These are phyloP conservation scores for Erannis defoliaria DNA, from an alignment of 2,888 invertebrate species.

Conservation along the genomic window DNA sequence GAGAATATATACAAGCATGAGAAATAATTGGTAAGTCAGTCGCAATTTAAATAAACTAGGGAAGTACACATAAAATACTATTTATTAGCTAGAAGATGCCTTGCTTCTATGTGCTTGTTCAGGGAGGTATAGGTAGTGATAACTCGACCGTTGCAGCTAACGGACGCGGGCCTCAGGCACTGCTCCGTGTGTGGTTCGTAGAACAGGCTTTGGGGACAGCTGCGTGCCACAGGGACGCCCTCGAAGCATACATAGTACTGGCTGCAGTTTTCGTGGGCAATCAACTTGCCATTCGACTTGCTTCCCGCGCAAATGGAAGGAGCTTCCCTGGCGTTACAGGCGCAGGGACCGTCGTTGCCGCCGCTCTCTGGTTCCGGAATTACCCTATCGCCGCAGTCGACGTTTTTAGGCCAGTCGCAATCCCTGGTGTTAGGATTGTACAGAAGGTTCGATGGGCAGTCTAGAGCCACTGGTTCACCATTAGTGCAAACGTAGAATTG, in stretches of 20 bases:
- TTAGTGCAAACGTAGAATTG: slow-evolving; percentile 85
- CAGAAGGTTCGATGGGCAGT: slow-evolving; percentile 81
- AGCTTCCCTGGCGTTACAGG: slow-evolving; percentile 46
- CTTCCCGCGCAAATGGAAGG: slow-evolving; percentile 46
- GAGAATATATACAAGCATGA: slow-evolving; percentile 24
- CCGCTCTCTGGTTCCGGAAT: slow-evolving; percentile 27
- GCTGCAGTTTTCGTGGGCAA: slow-evolving; percentile 61
- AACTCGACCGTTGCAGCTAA: slow-evolving; percentile 56
- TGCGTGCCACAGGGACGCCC: slow-evolving; percentile 49
- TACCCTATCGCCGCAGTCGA: slow-evolving; percentile 43
- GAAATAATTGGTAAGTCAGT: slow-evolving; percentile 21
- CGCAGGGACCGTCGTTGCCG: slow-evolving; percentile 35
- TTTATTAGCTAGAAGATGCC: slow-evolving; percentile 27
- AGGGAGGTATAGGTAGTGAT: slow-evolving; percentile 36
- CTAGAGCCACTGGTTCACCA: slow-evolving; percentile 81
- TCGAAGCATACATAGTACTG: slow-evolving; percentile 59
- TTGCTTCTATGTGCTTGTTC: slow-evolving; percentile 51
- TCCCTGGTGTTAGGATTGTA: slow-evolving; percentile 77
- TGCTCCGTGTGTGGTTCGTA: slow-evolving; percentile 51
- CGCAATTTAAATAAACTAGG: slow-evolving; percentile 24
- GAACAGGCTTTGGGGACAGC: slow-evolving; percentile 51
- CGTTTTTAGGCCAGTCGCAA: slow-evolving; percentile 63
- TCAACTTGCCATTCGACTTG: slow-evolving; percentile 52
- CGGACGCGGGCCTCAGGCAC: slow-evolving; percentile 61
- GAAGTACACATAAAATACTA: slow-evolving; percentile 12